phyloP scores from a whole-genome alignment of 2,888 invertebrate species.

The Eueremaeus valkanovi region DNA sequence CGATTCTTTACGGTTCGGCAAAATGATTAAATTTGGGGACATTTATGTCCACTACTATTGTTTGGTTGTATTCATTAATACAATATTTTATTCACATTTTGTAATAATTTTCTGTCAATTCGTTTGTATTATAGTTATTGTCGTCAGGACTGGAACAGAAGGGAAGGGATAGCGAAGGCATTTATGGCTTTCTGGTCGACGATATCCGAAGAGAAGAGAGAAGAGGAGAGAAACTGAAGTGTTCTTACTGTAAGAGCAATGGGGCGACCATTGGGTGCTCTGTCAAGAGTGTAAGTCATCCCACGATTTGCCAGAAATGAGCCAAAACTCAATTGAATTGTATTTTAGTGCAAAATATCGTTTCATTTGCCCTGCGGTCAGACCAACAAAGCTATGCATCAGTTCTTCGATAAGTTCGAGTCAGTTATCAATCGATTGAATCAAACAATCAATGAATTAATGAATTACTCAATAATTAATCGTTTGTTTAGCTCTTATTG shows the following conservation, averaged over 20 bases:
- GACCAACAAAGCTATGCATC: constrained; percentile 60
- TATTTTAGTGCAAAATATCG: constrained; percentile 49
- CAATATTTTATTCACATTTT: neutral
- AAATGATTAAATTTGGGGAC: neutral
- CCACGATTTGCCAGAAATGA: too few relatives aligned
- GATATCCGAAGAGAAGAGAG: constrained; percentile 67
- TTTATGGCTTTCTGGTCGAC: constrained; percentile 65
- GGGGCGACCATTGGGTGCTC: constrained; percentile 72
- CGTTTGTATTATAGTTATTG: constrained; percentile 56
- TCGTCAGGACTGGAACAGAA: constrained; percentile 67
- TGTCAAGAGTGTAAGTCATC: constrained; percentile 59
- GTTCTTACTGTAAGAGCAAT: constrained; percentile 62
- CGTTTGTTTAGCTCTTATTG: constrained; percentile 62
- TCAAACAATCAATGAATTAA: neutral
- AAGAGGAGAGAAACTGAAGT: constrained; percentile 62
- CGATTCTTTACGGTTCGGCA: neutral
- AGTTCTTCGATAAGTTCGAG: constrained; percentile 51
- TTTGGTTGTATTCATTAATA: neutral
- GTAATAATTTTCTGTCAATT: too few relatives aligned
- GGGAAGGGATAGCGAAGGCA: constrained; percentile 64
- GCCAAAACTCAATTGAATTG: neutral
- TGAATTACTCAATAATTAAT: neutral
- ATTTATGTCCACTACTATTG: constrained; percentile 38
- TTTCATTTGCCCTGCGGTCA: constrained; percentile 75
- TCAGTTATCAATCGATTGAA: constrained; percentile 30